These are phyloP conservation scores for Schrankia costaestrigalis DNA, from an alignment of 2,888 invertebrate genomes.

Conservation along the genomic window DNA sequence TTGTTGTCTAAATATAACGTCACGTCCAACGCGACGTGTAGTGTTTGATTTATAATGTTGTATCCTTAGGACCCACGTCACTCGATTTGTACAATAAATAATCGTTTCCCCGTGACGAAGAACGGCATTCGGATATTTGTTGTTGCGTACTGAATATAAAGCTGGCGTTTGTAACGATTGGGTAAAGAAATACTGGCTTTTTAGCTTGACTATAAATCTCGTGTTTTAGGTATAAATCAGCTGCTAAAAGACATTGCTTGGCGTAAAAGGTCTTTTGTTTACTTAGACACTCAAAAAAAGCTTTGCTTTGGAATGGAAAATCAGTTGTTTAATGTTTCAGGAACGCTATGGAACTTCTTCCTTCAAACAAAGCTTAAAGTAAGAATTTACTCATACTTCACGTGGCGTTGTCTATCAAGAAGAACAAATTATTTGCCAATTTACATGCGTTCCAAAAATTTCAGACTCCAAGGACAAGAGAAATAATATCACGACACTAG, in stretches of 20 bases:
- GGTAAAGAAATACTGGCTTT: background rate
- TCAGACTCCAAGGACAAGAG: too few relatives aligned
- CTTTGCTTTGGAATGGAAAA: too few relatives aligned
- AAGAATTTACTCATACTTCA: too few relatives aligned
- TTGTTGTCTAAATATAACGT: constrained; percentile 28
- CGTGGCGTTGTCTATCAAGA: too few relatives aligned
- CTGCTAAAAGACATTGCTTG: constrained; percentile 4
- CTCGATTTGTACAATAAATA: constrained; percentile 64
- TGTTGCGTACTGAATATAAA: constrained; percentile 51
- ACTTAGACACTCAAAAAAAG: too few relatives aligned
- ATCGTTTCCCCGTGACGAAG: constrained; percentile 51
- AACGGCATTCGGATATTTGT: constrained; percentile 46
- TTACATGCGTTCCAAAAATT: too few relatives aligned
- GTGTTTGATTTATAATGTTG: constrained; percentile 53
- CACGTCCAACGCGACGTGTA: constrained; percentile 34
- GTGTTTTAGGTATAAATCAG: background rate
- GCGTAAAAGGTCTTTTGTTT: too few relatives aligned
- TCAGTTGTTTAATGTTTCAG: too few relatives aligned
- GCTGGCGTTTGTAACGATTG: constrained; percentile 8
- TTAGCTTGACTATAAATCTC: background rate
- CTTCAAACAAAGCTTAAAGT: too few relatives aligned
- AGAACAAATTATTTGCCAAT: too few relatives aligned
- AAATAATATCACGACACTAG: too few relatives aligned
- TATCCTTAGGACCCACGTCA: constrained; percentile 59
- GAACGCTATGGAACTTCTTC: too few relatives aligned